Evolutionary conservation across 1,140 invertebrate species (phyloP).

Genomic region (Drosophila auraria): DNA sequence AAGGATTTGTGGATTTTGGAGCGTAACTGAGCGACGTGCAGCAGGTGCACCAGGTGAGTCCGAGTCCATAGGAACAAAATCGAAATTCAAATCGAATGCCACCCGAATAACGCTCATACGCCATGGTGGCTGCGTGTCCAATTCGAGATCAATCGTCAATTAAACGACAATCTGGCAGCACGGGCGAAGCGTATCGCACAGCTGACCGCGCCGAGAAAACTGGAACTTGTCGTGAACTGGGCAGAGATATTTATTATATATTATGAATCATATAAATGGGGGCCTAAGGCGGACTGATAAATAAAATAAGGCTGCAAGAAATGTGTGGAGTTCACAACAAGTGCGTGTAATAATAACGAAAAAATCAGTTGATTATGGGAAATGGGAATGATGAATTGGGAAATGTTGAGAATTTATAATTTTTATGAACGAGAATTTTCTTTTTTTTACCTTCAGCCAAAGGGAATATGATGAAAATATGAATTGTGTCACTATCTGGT

Average conservation of each 20-base stretch:
- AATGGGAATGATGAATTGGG: background rate
- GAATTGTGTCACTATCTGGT: no score
- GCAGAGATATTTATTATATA: slow-evolving; percentile 7
- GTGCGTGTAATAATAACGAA: background rate
- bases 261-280: slow-evolving; percentile 15
- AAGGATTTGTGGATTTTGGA: slow-evolving; percentile 84
- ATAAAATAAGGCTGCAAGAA: slow-evolving; percentile 13
- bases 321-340: slow-evolving; percentile 2
- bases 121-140: slow-evolving; percentile 66
- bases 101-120: slow-evolving; percentile 60
- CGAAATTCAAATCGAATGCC: background rate
- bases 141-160: slow-evolving; percentile 53
- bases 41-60: slow-evolving; percentile 73
- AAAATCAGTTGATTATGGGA: background rate
- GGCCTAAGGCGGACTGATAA: slow-evolving; percentile 12
- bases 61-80: slow-evolving; percentile 15
- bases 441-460: background rate
- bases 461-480: background rate
- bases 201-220: slow-evolving; percentile 34
- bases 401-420: background rate
- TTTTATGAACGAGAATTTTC: background rate
- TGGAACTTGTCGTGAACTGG: slow-evolving; percentile 26
- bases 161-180: slow-evolving; percentile 17
- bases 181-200: slow-evolving; percentile 21
- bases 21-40: slow-evolving; percentile 57